Conservation (phyloP, 2,113 vertebrate species). For the Daboia siamensis region DNA sequence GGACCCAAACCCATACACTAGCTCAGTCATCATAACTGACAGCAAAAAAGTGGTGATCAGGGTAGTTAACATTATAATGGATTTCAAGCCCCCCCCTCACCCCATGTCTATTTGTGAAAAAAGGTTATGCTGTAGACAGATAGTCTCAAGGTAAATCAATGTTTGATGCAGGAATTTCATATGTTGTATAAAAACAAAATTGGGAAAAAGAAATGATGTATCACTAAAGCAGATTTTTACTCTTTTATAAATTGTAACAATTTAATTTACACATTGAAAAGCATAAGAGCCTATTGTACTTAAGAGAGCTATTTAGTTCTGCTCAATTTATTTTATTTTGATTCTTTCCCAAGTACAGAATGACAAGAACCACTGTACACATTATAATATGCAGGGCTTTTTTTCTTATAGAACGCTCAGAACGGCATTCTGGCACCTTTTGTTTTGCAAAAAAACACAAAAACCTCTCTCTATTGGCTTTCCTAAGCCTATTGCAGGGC, state of each 20-base stretch:
- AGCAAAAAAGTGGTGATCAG: neutral
- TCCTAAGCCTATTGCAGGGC: no score
- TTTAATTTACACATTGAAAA: slow-evolving; percentile 29
- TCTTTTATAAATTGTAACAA: slow-evolving; percentile 41
- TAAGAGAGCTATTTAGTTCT: slow-evolving; percentile 51
- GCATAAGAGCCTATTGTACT: slow-evolving; percentile 44
- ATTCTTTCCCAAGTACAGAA: slow-evolving; percentile 52
- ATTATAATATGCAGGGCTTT: neutral
- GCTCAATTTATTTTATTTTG: slow-evolving; percentile 50
- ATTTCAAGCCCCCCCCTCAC: neutral
- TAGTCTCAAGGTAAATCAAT: neutral
- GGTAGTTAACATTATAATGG: slow-evolving; percentile 2
- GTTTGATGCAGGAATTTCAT: neutral
- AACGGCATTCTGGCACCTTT: no score
- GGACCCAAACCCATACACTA: neutral
- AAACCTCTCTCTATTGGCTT: no score
- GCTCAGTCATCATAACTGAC: neutral
- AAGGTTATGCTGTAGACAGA: neutral
- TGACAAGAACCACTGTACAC: slow-evolving; percentile 38
- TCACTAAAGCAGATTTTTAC: slow-evolving; percentile 40
- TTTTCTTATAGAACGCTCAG: no score
- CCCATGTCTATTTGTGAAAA: neutral
- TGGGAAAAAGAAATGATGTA: slow-evolving; percentile 22
- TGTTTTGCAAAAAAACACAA: no score
- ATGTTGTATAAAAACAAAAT: neutral